Conservation (phyloP, 2,113 vertebrate species). For the Pyrgilauda ruficollis region DNA sequence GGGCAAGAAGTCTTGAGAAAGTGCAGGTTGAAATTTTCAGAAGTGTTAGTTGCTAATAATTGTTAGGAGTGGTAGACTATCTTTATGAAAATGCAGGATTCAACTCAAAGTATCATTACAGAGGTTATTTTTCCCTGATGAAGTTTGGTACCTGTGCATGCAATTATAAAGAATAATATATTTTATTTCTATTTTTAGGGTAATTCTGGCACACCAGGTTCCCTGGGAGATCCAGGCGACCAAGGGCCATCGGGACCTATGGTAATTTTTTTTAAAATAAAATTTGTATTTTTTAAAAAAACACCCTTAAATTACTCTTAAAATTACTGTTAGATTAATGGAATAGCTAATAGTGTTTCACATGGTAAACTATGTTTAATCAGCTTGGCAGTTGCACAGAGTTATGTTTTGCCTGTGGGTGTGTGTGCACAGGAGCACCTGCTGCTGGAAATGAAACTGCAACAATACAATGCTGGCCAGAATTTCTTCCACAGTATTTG, state of each 20-base stretch:
- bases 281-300: neutral
- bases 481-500: neutral
- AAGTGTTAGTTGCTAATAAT: neutral
- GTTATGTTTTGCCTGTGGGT: neutral
- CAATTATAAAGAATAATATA: neutral
- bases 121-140: neutral
- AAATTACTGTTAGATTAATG: neutral
- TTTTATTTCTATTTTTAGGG: constrained; percentile 74
- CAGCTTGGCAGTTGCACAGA: neutral
- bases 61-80: neutral
- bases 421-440: neutral
- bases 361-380: neutral
- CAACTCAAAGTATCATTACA: neutral
- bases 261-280: constrained; percentile 64
- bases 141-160: neutral
- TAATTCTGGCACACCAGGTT: constrained; percentile 74
- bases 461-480: neutral
- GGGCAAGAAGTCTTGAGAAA: neutral
- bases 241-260: constrained; percentile 75
- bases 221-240: constrained; percentile 72
- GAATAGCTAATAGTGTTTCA: neutral
- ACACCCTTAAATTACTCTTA: neutral
- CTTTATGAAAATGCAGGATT: neutral
- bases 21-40: neutral
- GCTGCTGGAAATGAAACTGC: neutral